Evolutionary conservation across 2,888 invertebrate genomes (phyloP).

Genomic region (Orchesellides sinensis): DNA sequence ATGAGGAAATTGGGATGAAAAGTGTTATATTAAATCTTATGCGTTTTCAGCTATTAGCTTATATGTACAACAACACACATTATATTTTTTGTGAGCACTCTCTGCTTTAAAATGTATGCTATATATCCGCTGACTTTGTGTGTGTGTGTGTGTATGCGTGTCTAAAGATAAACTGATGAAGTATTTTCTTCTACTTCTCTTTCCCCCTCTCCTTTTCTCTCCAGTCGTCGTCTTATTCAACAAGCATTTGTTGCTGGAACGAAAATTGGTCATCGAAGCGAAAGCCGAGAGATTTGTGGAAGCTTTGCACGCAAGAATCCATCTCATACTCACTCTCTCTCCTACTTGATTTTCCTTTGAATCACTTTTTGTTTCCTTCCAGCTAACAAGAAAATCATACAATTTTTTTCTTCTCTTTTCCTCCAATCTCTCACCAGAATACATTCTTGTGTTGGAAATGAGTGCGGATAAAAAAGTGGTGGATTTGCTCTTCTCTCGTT

Average conservation of each 20-base stretch:
- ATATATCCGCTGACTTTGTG: neutral
- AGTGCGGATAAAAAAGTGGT: constrained; percentile 19
- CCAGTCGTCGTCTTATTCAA: constrained; percentile 71
- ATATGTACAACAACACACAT: too few species aligned
- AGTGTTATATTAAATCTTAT: neutral
- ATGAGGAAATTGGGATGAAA: neutral
- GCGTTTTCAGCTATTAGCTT: too few species aligned
- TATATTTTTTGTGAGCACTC: neutral
- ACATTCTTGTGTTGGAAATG: constrained; percentile 16
- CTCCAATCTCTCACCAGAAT: neutral
- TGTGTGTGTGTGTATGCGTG: neutral
- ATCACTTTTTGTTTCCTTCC: neutral
- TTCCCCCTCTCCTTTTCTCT: constrained; percentile 23
- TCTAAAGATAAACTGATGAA: constrained; percentile 26
- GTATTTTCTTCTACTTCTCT: constrained; percentile 10
- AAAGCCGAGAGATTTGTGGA: constrained; percentile 72
- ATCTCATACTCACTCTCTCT: neutral
- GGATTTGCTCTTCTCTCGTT: neutral
- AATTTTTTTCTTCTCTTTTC: neutral
- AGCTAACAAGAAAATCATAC: neutral
- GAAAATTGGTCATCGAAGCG: constrained; percentile 72
- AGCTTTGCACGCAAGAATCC: constrained; percentile 70
- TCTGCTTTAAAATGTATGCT: neutral
- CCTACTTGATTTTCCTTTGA: neutral
- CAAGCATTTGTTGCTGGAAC: constrained; percentile 74